Evolutionary conservation across 2,888 invertebrate species (phyloP), one percentile per base, ranked within the genome.

Genomic region (Brenthis daphne): DNA sequence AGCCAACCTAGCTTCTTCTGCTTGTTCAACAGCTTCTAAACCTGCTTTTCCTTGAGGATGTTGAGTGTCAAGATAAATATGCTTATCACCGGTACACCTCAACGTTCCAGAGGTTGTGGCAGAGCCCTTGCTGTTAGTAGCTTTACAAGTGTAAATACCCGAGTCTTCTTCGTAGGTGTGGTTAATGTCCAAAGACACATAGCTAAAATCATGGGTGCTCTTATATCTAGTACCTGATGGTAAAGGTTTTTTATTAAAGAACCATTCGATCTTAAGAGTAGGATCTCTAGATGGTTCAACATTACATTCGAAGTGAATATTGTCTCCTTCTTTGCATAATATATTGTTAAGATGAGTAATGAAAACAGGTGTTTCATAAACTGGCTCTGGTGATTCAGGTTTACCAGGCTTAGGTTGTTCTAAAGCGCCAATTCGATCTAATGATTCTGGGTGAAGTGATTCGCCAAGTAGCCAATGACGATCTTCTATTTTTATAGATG

Each of bases 181-280:
- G 67, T 94, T 95, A 73, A 99, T 95, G 82, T 99, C 98, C 78
- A 99, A 93, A 16, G 98, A 96, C 12, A 99, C 97, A 82, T 97
- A 98, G 68, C 99, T 99, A 87, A 99, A 99, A 86, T 99, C 99
- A 82, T 98, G 97, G 16, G 96, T 97, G 37, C 97, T 96, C 88
- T 98, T 97, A 85, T 96, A 99, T 83, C 98, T 96, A 61, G 98
- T 95, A 43, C 98, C 99, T 75, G 95, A 95, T 75, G 96, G 97
- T 69, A 99, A 89, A 13, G 97, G 96, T 83, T 97, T 96, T 54
- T 97, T 98, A 85, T 99, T 98, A 72, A 97, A 95, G 93, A 97
- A 98, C 99, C 99, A 99, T 88, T 98, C 98, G 76, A 98, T 96
- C 80, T 95, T 95, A 88, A 98, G 95, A 1, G 97, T 98, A 6